Conservation (phyloP, 2,113 vertebrate species). For the human region DNA sequence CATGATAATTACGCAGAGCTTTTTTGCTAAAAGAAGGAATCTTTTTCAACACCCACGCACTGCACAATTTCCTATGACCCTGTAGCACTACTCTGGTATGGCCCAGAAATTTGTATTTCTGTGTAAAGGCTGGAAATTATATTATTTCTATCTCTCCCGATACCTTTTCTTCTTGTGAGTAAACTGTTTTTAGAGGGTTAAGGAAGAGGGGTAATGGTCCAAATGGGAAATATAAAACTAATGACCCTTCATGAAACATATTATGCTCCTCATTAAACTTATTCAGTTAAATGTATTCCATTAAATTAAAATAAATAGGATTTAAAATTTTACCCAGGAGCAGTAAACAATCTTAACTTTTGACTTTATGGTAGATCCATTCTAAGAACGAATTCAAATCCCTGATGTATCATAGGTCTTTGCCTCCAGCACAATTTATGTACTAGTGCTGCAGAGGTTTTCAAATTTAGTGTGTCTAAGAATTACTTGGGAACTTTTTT, state of each 20-base stretch:
- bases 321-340: constrained; percentile 68
- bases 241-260: constrained; percentile 70
- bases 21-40: constrained; percentile 91
- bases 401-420: neutral
- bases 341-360: constrained; percentile 51
- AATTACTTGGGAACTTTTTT: neutral
- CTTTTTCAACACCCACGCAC: constrained; percentile 86
- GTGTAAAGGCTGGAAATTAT: constrained; percentile 32
- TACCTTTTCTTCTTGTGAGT: constrained; percentile 50
- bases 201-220: constrained; percentile 65
- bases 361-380: constrained; percentile 22
- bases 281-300: constrained; percentile 70
- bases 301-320: constrained; percentile 78
- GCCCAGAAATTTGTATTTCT: constrained; percentile 58
- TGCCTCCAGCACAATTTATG: neutral
- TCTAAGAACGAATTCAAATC: neutral
- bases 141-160: neutral
- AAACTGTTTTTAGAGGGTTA: constrained; percentile 72
- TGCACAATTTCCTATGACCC: constrained; percentile 86
- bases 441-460: neutral
- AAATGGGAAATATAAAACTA: constrained; percentile 67
- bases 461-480: neutral
- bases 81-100: constrained; percentile 70
- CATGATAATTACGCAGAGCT: constrained; percentile 92
- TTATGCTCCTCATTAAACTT: constrained; percentile 75